Evolutionary conservation across 2,888 invertebrate genomes (phyloP).

Genomic region (Listrodromus nycthemerus): DNA sequence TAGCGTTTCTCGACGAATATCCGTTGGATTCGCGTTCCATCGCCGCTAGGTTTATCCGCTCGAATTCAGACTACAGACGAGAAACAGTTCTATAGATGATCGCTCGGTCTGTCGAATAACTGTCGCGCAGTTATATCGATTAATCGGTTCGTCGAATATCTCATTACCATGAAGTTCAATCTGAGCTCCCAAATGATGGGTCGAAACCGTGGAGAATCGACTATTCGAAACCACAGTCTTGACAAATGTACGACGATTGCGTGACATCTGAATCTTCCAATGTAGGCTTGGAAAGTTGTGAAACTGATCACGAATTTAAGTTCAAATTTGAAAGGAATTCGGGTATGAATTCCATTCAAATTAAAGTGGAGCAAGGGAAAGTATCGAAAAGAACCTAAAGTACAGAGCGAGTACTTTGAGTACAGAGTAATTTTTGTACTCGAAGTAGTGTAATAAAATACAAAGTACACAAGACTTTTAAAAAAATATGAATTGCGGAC

Average conservation of each 20-base stretch:
- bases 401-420: too few species aligned
- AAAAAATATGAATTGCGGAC: too few species aligned
- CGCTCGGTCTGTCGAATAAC: neutral
- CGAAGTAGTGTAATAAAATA: too few species aligned
- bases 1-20: conserved; percentile 10
- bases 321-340: neutral
- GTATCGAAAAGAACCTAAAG: too few species aligned
- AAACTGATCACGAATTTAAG: neutral
- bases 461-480: too few species aligned
- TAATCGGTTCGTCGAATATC: conserved; percentile 13
- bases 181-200: neutral
- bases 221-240: neutral
- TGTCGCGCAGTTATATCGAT: conserved; percentile 9
- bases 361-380: neutral
- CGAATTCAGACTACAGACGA: neutral
- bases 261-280: neutral
- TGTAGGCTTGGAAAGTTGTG: neutral
- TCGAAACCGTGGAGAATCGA: conserved; percentile 1
- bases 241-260: neutral
- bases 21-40: neutral
- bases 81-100: conserved; percentile 2
- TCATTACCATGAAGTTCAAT: neutral
- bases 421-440: too few species aligned
- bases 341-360: neutral
- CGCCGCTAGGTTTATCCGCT: neutral